These are phyloP conservation scores for Bovichtus diacanthus DNA, from an alignment of 2,797 vertebrate species.

Conservation along the genomic window DNA sequence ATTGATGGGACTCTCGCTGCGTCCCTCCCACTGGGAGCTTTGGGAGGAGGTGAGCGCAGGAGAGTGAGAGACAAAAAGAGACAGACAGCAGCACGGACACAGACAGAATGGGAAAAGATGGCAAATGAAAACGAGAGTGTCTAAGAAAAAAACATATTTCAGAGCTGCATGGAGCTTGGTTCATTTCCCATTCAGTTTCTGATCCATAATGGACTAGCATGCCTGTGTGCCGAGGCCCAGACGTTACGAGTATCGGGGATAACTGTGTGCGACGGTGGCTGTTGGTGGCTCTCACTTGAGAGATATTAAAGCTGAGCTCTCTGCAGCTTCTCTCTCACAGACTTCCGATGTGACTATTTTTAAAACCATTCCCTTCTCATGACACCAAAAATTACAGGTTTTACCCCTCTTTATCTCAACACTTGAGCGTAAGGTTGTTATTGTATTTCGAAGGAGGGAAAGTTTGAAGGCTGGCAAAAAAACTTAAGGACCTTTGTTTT, in stretches of 20 bases:
- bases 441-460: slow-evolving; percentile 56
- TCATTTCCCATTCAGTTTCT: slow-evolving; percentile 77
- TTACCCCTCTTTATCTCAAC: slow-evolving; percentile 45
- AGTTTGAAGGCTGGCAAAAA: slow-evolving; percentile 65
- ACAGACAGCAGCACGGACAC: slow-evolving; percentile 35
- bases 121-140: slow-evolving; percentile 57
- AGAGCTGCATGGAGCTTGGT: slow-evolving; percentile 53
- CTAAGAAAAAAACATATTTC: slow-evolving; percentile 65
- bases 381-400: slow-evolving; percentile 65
- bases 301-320: slow-evolving; percentile 81
- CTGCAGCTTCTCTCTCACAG: slow-evolving; percentile 61
- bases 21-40: slow-evolving; percentile 35
- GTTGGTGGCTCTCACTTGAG: slow-evolving; percentile 76
- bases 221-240: slow-evolving; percentile 57
- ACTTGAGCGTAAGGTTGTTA: slow-evolving; percentile 33
- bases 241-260: slow-evolving; percentile 74
- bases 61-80: slow-evolving; percentile 25
- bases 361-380: slow-evolving; percentile 60
- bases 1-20: slow-evolving; percentile 52
- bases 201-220: slow-evolving; percentile 75
- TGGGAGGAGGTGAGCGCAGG: background rate
- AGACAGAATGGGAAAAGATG: slow-evolving; percentile 18
- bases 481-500: slow-evolving; percentile 54
- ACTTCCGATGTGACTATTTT: slow-evolving; percentile 73
- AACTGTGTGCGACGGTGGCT: slow-evolving; percentile 71